These are phyloP conservation scores for Corbicula japonica DNA, from an alignment of 2,888 invertebrate species.

Conservation along the genomic window DNA sequence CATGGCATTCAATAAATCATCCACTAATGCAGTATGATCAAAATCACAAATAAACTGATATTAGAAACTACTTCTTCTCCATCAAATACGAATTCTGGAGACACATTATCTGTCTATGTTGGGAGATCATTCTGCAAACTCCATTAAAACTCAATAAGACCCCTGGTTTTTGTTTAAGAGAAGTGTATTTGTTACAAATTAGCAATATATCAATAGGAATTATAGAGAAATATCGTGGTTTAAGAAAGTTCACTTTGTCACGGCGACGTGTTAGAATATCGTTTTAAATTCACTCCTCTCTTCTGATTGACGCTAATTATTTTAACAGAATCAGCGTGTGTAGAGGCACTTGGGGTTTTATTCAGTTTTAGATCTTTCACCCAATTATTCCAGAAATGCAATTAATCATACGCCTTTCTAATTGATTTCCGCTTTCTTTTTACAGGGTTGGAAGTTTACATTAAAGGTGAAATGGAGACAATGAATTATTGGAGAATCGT, in stretches of 20 bases:
- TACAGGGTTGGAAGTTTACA: constrained; percentile 59
- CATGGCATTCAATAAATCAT: constrained; percentile 52
- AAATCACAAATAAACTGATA: constrained; percentile 48
- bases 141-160: constrained; percentile 67
- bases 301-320: constrained; percentile 55
- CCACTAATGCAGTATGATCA: constrained; percentile 57
- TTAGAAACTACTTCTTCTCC: constrained; percentile 62
- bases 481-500: constrained; percentile 59
- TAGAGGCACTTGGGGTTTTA: constrained; percentile 25
- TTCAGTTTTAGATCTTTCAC: constrained; percentile 58
- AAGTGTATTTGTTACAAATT: constrained; percentile 68
- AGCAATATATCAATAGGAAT: constrained; percentile 62
- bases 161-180: constrained; percentile 58
- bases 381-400: constrained; percentile 50
- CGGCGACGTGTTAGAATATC: constrained; percentile 29
- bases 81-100: constrained; percentile 65
- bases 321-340: constrained; percentile 46
- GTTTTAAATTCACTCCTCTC: constrained; percentile 46
- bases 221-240: constrained; percentile 19
- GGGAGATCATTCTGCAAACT: constrained; percentile 49
- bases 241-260: constrained; percentile 31
- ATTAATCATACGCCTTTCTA: constrained; percentile 63
- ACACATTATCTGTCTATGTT: constrained; percentile 40
- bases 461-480: constrained; percentile 65
- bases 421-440: constrained; percentile 72